Base-by-base conservation (phyloP, 1,140 invertebrate species). In the Saxidomus purpurata region DNA sequence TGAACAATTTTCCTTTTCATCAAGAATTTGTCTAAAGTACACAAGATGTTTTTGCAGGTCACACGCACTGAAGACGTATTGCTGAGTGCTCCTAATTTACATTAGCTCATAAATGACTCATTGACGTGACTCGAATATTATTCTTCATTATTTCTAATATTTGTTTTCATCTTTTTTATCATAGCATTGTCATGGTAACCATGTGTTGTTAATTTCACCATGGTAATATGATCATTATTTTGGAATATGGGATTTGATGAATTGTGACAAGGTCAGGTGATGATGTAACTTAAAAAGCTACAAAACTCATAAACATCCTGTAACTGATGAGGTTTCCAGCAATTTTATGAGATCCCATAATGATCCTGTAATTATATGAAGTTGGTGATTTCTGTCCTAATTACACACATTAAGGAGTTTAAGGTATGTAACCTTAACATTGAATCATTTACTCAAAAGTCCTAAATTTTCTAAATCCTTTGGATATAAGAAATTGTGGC, bases 151-250 rank as follows among this genome's bases (percentile, higher is more conserved):
- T 85, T 74, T 52, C 67, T 55, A 38, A 74, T 85, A 85, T 85
- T 85, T 85, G 83, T 85, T 85, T 85, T 85, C 83, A 85, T 85
- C 28, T 55, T 69, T 85, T 85, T 38, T 63, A 43, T 38, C 61
- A 15, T 83, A 67, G 3, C 40, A 67, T 85, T 76, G 25, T 43
- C 69, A 85, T 85, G 83, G 83, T 25, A 85, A 85, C 83, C 34
- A 38, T 85, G 49, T 85, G 83, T 59, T 85, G 63, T 74, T 74
- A 71, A 85, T 71, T 85, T 74, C 63, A 34, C 67, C 63, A 85
- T 85, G 83, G 69, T 49, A 74, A 85, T 74, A 36, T 76, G 69
- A 85, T 76, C 83, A 85, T 85, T 76, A 74, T 67, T 85, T 85
- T 85, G 43, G 59, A 47, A 52, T 47, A 49, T 47, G 47, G 28